These are phyloP conservation scores for Catocala nupta DNA, from an alignment of 2,888 invertebrate genomes.

Conservation along the genomic window DNA sequence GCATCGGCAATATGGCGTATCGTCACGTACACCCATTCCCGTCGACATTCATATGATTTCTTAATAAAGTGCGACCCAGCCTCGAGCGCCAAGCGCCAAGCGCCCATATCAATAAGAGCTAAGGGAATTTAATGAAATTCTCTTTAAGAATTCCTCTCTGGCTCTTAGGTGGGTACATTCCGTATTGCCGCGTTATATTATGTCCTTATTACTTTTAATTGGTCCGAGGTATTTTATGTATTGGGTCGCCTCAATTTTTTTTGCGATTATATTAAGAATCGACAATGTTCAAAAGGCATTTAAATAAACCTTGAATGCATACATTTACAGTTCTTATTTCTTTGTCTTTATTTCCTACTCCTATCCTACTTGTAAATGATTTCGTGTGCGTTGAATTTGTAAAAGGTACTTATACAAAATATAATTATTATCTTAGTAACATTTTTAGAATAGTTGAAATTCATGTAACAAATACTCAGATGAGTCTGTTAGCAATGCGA, in stretches of 20 bases:
- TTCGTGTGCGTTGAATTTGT: no score
- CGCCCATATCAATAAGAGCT: conserved; percentile 84
- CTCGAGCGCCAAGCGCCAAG: conserved; percentile 69
- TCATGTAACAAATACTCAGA: no score
- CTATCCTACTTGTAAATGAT: no score
- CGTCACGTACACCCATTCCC: conserved; percentile 79
- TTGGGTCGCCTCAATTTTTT: neutral
- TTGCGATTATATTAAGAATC: no score
- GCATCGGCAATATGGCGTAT: conserved; percentile 74
- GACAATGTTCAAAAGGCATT: no score
- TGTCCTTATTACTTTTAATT: conserved; percentile 63
- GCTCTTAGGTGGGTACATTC: conserved; percentile 68
- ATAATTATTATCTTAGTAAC: no score
- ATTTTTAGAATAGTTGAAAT: no score
- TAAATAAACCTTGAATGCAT: no score
- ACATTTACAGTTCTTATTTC: no score
- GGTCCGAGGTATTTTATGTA: conserved; percentile 41
- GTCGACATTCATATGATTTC: conserved; percentile 82
- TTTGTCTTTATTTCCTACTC: no score
- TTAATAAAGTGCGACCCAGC: conserved; percentile 83
- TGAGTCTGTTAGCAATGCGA: no score
- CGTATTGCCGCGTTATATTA: conserved; percentile 56
- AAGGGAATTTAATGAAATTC: conserved; percentile 78
- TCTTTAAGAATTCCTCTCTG: conserved; percentile 67
- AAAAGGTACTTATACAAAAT: no score